A percentile compares a stretch with the other conserved stretches of the same genome.
Evolutionary conservation across 53 echinoderm and acorn worm species (phyloP).

Genomic region (Mesocentrotus franciscanus): DNA sequence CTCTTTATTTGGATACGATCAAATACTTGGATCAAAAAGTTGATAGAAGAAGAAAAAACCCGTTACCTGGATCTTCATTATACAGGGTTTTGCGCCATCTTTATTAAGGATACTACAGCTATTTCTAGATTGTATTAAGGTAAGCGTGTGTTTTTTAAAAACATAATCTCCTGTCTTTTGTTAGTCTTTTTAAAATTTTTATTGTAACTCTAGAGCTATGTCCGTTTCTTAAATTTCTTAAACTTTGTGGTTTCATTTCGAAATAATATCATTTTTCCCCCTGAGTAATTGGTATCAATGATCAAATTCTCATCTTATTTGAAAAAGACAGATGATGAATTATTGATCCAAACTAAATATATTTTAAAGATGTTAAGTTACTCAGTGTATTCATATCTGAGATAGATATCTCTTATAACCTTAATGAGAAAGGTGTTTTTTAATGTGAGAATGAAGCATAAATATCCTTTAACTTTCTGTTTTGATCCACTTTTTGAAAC

Average conservation of each 20-base stretch:
- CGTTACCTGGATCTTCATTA: not conserved
- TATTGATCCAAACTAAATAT: too few relatives aligned
- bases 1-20: not conserved
- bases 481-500: not conserved
- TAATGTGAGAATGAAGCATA: not conserved
- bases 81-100: not conserved
- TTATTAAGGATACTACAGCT: not conserved
- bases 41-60: not conserved
- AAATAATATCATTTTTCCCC: not conserved
- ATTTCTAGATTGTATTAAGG: slow-evolving; percentile 3
- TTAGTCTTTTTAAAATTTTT: not conserved
- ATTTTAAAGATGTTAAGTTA: not conserved
- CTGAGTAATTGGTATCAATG: not conserved
- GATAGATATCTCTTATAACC: not conserved
- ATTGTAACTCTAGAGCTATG: not conserved
- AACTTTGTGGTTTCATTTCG: not conserved
- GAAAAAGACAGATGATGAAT: not conserved
- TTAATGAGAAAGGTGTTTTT: not conserved
- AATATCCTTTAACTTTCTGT: not conserved
- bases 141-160: not conserved
- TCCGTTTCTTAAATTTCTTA: not conserved
- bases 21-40: not conserved
- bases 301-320: not conserved
- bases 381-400: not conserved
- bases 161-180: not conserved